These are phyloP conservation scores for Gambusia yucatana DNA, from an alignment of 2,797 vertebrate genomes.

Conservation along the genomic window DNA sequence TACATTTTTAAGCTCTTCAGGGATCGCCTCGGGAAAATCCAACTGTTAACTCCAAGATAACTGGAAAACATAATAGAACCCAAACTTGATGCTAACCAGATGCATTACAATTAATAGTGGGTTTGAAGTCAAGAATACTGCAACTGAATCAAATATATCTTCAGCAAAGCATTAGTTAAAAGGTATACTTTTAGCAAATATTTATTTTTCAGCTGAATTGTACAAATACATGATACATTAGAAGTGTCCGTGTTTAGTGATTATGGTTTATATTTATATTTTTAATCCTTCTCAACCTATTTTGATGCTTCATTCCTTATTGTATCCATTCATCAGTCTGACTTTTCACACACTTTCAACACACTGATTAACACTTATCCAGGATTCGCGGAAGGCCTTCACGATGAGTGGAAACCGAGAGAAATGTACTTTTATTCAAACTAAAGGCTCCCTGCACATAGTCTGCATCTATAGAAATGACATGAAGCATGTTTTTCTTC, in stretches of 20 bases:
- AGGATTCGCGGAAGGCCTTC: neutral
- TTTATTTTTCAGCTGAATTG: neutral
- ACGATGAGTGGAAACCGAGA: neutral
- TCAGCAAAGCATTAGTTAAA: neutral
- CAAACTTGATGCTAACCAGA: neutral
- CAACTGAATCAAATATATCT: neutral
- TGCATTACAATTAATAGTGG: neutral
- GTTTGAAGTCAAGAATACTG: neutral
- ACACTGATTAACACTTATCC: neutral
- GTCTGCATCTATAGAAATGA: neutral
- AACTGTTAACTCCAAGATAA: neutral
- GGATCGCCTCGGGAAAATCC: neutral
- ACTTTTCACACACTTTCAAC: neutral
- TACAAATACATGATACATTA: neutral
- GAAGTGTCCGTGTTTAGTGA: neutral
- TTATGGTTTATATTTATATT: neutral
- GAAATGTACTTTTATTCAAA: neutral
- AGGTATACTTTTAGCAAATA: neutral
- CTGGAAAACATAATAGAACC: neutral
- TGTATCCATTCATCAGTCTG: neutral
- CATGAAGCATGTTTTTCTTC: neutral
- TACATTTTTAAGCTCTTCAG: neutral
- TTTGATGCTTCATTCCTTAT: neutral
- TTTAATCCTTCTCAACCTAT: neutral
- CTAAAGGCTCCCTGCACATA: neutral